These are phyloP conservation scores for Rissa tridactyla DNA, from an alignment of 2,113 vertebrate genomes.

Conservation along the genomic window DNA sequence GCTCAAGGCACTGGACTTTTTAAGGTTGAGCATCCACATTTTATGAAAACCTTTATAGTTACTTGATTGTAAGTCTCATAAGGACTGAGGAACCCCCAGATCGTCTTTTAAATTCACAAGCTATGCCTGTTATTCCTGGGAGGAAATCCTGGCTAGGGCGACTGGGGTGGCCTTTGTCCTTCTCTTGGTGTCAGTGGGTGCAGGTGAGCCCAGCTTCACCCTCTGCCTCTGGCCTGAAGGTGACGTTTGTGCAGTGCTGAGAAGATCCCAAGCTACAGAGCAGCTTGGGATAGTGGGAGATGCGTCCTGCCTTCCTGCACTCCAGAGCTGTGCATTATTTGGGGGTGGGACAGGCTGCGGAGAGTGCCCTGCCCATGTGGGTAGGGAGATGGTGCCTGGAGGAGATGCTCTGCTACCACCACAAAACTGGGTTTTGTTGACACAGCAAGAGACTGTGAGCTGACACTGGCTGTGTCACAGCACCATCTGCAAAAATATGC, in stretches of 20 bases:
- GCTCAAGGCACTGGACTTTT: neutral
- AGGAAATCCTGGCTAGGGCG: accelerated
- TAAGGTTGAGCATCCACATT: neutral
- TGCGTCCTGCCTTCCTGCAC: neutral
- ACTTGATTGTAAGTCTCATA: neutral
- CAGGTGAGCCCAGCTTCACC: neutral
- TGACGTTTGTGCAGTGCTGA: neutral
- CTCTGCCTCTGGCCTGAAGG: neutral
- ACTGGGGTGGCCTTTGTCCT: neutral
- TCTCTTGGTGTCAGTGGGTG: neutral
- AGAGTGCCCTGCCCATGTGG: accelerated
- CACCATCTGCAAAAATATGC: neutral
- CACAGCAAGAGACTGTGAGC: neutral
- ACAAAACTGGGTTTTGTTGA: neutral
- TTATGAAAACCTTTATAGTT: neutral
- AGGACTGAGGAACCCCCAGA: neutral
- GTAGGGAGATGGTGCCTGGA: neutral
- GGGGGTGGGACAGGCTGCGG: neutral
- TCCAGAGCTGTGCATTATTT: neutral
- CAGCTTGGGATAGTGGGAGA: neutral
- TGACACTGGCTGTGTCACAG: neutral
- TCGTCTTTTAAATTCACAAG: neutral
- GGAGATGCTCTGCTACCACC: neutral
- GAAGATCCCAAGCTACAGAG: neutral
- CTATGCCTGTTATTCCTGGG: neutral